Conservation (phyloP, 2,888 invertebrate genomes). For the Drosophila picticornis region DNA sequence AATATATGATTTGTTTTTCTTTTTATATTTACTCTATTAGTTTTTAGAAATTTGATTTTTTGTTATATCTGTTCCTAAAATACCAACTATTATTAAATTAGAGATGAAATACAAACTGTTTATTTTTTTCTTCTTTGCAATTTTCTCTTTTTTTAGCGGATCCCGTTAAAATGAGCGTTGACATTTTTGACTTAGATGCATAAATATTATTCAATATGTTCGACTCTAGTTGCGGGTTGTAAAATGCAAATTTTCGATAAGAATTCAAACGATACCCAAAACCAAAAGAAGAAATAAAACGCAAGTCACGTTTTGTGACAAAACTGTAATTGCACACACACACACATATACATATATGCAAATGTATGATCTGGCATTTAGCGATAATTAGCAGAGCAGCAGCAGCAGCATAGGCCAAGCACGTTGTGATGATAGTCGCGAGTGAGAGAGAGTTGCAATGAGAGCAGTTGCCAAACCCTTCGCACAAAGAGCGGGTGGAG, state of each 20-base stretch:
- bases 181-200: neutral
- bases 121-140: neutral
- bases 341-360: too few relatives aligned
- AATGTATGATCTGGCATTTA: slow-evolving; percentile 12
- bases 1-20: neutral
- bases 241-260: neutral
- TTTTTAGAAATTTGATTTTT: neutral
- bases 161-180: neutral
- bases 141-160: neutral
- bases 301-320: slow-evolving; percentile 26
- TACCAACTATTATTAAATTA: neutral
- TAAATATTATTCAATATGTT: neutral
- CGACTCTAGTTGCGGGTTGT: neutral
- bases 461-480: slow-evolving; percentile 5
- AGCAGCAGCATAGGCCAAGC: neutral
- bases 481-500: slow-evolving; percentile 6
- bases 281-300: neutral
- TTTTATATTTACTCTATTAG: neutral
- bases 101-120: neutral
- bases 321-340: neutral
- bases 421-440: slow-evolving; percentile 6
- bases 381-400: slow-evolving; percentile 14
- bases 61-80: neutral
- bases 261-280: neutral
- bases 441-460: slow-evolving; percentile 12